Evolutionary conservation across 2,888 invertebrate species (phyloP).

Genomic region (Diaperis boleti): DNA sequence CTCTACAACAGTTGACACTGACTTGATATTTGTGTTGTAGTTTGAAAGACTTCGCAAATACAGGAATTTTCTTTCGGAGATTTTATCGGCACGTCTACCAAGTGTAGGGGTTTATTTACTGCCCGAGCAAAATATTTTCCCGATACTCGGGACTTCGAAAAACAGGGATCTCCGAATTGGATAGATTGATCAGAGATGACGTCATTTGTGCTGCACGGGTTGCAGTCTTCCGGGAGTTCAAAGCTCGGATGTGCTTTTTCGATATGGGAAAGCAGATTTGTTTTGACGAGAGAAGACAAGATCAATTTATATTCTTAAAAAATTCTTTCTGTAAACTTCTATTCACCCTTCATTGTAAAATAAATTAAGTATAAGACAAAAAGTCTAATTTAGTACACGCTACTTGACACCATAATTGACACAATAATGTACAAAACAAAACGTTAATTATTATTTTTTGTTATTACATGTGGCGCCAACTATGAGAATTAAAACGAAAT

Average conservation of each 20-base stretch:
- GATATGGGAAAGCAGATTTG: not conserved
- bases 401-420: no score
- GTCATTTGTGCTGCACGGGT: not conserved
- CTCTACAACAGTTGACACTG: slow-evolving; percentile 47
- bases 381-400: no score
- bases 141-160: not conserved
- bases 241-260: not conserved
- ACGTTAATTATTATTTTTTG: no score
- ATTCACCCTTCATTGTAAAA: no score
- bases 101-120: slow-evolving; percentile 16
- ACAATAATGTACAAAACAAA: no score
- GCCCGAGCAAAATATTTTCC: slow-evolving; percentile 3
- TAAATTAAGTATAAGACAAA: no score
- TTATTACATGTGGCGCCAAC: no score
- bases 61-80: slow-evolving; percentile 21
- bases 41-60: slow-evolving; percentile 21
- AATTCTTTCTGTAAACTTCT: no score
- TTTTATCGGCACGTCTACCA: slow-evolving; percentile 6
- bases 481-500: no score
- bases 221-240: not conserved
- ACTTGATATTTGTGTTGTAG: slow-evolving; percentile 46
- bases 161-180: not conserved
- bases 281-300: no score
- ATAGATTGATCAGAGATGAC: not conserved
- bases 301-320: no score